Evolutionary conservation across 2,113 vertebrate genomes (phyloP).

Genomic region (Todiramphus saurophagus): DNA sequence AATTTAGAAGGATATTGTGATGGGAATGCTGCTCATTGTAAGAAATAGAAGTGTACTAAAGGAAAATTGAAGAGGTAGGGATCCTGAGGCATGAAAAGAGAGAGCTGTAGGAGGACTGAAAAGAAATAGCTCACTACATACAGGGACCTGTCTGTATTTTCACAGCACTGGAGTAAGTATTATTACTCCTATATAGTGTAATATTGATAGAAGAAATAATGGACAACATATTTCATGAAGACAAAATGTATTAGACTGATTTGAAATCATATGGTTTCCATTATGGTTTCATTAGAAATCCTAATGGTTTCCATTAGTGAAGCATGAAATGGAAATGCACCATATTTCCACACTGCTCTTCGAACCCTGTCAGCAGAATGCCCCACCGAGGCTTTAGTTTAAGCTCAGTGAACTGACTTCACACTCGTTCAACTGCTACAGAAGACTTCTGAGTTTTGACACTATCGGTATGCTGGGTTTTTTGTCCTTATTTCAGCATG

Average conservation of each 20-base stretch:
- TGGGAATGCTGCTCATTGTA: not conserved
- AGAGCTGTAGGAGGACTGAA: not conserved
- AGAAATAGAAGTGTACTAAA: not conserved
- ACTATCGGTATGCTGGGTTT: not conserved
- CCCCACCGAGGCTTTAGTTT: not conserved
- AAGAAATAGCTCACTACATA: not conserved
- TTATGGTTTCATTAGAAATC: not conserved
- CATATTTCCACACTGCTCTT: not conserved
- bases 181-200: not conserved
- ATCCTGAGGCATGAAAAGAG: not conserved
- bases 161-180: not conserved
- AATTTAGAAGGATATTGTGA: not conserved
- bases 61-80: not conserved
- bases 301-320: not conserved
- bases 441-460: not conserved
- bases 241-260: not conserved
- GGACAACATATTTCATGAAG: fast-evolving
- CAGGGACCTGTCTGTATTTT: not conserved
- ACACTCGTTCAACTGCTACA: not conserved
- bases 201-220: not conserved
- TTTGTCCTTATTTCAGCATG: not conserved
- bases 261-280: not conserved
- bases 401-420: not conserved
- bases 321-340: not conserved
- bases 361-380: not conserved